Percentiles rank a stretch among this genome's conserved stretches.
Conservation (phyloP, 1,140 invertebrate species). For the Scylla paramamosain region DNA sequence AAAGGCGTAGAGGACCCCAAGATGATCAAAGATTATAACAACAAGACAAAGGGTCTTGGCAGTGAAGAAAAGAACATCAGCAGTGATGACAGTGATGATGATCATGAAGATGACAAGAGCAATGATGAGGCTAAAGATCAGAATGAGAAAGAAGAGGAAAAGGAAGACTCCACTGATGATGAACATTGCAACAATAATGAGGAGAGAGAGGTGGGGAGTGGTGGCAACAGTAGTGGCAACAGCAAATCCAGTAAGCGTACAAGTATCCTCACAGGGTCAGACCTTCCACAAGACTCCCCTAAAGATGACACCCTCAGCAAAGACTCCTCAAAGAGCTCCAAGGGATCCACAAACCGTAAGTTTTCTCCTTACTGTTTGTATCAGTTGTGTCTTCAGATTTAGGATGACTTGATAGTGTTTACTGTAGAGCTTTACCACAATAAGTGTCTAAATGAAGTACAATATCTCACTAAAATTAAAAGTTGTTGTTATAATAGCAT, state of each 20-base stretch:
- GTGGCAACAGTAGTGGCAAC: slow-evolving; percentile 30
- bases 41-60: neutral
- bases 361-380: neutral
- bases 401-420: neutral
- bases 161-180: slow-evolving; percentile 18
- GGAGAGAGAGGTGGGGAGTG: slow-evolving; percentile 37
- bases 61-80: neutral
- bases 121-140: neutral
- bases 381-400: neutral
- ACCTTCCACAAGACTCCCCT: slow-evolving; percentile 57
- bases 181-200: neutral
- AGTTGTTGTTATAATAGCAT: neutral
- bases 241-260: slow-evolving; percentile 53
- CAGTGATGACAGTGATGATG: neutral
- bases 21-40: neutral
- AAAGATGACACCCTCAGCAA: slow-evolving; percentile 52
- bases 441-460: too few species aligned
- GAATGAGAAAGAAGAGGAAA: neutral
- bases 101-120: slow-evolving; percentile 2
- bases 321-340: slow-evolving; percentile 61
- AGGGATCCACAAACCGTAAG: slow-evolving; percentile 44
- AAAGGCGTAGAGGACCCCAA: neutral
- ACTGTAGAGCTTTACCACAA: neutral
- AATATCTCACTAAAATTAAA: too few species aligned
- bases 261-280: slow-evolving; percentile 65